phyloP scores from a whole-genome alignment of 2,888 invertebrate species.

The Stenotaenia linearis region DNA sequence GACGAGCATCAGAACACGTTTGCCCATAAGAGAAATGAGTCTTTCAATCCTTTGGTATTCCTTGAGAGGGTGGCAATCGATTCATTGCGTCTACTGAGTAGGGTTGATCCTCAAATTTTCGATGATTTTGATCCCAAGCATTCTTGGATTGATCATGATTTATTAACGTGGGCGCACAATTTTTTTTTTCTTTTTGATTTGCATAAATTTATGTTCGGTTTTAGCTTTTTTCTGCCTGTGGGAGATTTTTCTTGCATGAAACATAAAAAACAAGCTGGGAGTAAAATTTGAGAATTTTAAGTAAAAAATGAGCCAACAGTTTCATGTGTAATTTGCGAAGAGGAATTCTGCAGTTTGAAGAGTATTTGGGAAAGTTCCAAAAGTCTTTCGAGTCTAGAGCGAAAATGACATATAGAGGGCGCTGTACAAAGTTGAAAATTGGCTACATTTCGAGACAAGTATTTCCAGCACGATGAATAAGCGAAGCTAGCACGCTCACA shows the following conservation, averaged over 20 bases:
- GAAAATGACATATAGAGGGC: constrained; percentile 26
- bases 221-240: background rate
- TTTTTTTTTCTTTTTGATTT: background rate
- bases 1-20: constrained; percentile 19
- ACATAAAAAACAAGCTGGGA: too few species aligned
- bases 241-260: background rate
- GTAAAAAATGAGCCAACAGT: background rate
- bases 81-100: background rate
- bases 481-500: constrained; percentile 24
- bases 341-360: background rate
- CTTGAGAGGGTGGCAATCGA: background rate
- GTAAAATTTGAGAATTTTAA: background rate
- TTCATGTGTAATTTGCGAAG: constrained; percentile 7
- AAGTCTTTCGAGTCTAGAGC: background rate
- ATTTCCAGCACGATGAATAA: constrained; percentile 23
- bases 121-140: background rate
- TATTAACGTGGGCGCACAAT: background rate
- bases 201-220: background rate
- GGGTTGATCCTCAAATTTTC: background rate
- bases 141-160: background rate
- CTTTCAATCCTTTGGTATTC: background rate
- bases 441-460: constrained; percentile 17
- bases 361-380: constrained; percentile 20
- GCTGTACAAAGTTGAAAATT: constrained; percentile 26
- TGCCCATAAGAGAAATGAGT: constrained; percentile 20